Percentiles rank a stretch among this genome's conserved stretches.
Evolutionary conservation across 2,113 vertebrate genomes (phyloP).

Genomic region (Raphicerus campestris): DNA sequence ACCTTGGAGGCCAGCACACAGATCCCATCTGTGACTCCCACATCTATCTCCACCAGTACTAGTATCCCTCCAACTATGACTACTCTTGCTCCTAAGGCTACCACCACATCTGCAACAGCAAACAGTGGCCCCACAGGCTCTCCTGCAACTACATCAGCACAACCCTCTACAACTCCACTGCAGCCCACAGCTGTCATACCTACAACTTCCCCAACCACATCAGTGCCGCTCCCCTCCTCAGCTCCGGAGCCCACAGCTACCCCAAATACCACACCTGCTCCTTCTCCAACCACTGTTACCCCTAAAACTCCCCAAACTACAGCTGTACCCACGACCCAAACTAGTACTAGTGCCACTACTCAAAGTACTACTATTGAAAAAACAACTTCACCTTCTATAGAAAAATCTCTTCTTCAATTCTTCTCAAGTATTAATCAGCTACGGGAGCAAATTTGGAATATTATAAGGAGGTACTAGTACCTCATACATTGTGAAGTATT

Average conservation of each 20-base stretch:
- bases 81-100: neutral
- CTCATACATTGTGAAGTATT: neutral
- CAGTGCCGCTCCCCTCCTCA: neutral
- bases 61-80: neutral
- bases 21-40: neutral
- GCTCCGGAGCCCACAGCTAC: neutral
- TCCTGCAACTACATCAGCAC: neutral
- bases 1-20: neutral
- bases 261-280: too few species aligned
- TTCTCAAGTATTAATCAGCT: neutral
- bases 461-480: neutral
- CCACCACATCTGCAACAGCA: neutral
- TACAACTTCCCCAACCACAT: neutral
- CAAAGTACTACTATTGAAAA: neutral
- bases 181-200: neutral
- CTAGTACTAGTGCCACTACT: neutral
- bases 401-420: fast-evolving
- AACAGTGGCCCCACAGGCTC: neutral
- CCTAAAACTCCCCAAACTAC: neutral
- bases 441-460: fast-evolving
- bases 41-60: neutral
- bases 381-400: fast-evolving
- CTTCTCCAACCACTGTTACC: neutral
- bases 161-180: neutral
- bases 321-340: neutral